Conservation (phyloP, 1,140 invertebrate genomes). For the Portunus trituberculatus region DNA sequence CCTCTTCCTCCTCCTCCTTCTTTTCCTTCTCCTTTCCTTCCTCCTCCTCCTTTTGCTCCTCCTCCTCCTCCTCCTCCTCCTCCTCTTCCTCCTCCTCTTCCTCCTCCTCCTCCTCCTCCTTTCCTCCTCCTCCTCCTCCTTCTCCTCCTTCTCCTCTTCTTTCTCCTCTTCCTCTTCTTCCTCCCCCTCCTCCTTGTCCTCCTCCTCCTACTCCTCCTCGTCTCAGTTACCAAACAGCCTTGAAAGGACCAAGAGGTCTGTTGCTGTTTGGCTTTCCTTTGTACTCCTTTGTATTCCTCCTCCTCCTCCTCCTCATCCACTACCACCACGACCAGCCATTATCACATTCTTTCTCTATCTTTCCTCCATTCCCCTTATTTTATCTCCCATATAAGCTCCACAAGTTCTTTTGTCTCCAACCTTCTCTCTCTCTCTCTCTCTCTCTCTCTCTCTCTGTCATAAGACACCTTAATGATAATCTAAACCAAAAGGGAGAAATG, state of each 20-base stretch:
- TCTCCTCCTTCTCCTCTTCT: neutral
- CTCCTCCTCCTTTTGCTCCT: too few relatives aligned
- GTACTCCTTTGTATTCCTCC: neutral
- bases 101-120: too few relatives aligned
- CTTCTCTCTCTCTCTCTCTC: neutral
- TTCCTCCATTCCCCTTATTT: neutral
- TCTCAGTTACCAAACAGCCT: too few relatives aligned
- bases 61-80: neutral
- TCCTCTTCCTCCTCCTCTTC: too few relatives aligned
- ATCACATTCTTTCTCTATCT: too few relatives aligned
- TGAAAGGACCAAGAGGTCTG: too few relatives aligned
- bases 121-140: neutral
- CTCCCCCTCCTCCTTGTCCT: neutral
- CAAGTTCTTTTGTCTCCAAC: neutral
- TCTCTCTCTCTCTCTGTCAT: neutral
- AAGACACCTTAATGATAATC: too few relatives aligned
- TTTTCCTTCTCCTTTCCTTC: too few relatives aligned
- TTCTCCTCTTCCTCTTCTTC: neutral
- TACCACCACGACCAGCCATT: too few relatives aligned
- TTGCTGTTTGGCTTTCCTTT: too few relatives aligned
- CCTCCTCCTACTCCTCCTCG: slow-evolving; percentile 7
- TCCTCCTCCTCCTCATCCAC: neutral
- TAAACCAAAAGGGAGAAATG: too few relatives aligned
- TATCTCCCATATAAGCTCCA: neutral
- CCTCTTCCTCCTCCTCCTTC: too few relatives aligned